Base-by-base conservation (phyloP, 2,113 vertebrate genomes). In the Blennius ocellaris region DNA sequence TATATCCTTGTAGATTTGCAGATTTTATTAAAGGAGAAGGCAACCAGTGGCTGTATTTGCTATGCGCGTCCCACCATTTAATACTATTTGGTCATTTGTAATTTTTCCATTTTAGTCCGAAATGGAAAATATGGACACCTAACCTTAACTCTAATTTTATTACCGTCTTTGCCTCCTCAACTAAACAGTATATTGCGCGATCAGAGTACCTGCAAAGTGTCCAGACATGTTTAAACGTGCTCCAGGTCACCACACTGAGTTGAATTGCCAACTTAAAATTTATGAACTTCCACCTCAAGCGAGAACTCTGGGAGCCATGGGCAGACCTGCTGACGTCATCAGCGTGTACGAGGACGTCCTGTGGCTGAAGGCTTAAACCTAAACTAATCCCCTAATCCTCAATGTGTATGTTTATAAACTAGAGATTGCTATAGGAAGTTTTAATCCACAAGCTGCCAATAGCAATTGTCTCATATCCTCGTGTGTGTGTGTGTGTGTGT, bases 351-450 rank as follows among this genome's bases (percentile, higher is more conserved):
- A 43, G 53, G 38, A 51, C 36, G 3, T 70, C 54, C 39, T 75
- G 57, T 70, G 54, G 58, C 72, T 41, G 6, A n/a, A 73, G 47
- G 36, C 56, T 52, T 49, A 54, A 9, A 53, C 8, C 43, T 8
- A 55, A 17, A 44, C 55, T 75, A 73, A 82, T 59, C 63, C 59
- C 52, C 16, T 74, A 84, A 87, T 85, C 75, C 72, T 53, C 30
- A 36, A 0, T 73, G 64, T 75, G 59, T 71, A 76, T 63, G 58
- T 79, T 68, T 68, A 48, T 52, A 60, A 66, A 81, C 21, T 14
- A 45, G 41, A 30, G 15, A 67, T 69, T 74, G 56, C 58, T 73
- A 54, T 54, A 61, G 47, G 72, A 76, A 43, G 17, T 70, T 70
- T 63, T 82, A 85, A 87, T 88, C 82, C 76, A 64, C 51, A 71